Evolutionary conservation across 2,797 vertebrate species (phyloP), one percentile per base, ranked within the genome.

Genomic region (Hippocampus kuda): DNA sequence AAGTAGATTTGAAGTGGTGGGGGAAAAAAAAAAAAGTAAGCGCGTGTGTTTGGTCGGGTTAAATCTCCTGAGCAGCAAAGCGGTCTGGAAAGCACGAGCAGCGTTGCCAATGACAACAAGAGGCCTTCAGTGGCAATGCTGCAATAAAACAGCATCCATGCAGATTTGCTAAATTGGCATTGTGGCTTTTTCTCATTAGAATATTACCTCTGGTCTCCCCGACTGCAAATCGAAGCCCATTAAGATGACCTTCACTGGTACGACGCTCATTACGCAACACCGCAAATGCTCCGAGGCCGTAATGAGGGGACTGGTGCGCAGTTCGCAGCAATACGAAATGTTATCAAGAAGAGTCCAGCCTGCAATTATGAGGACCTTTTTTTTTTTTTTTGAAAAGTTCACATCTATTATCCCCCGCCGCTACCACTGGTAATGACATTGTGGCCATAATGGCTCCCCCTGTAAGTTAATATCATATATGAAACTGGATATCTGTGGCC

Each of bases 201-300:
- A 89, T 87, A 85, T 87, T 87, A 88, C 87, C 87, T 88, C 86
- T 89, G 88, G 87, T 86, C 88, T 85, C 83, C 81, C 80, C 16
- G 11, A 82, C 84, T 80, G 83, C 85, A 83, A 83, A 84, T 89
- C 88, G 83, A 90, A 88, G 85, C 85, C 86, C 83, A 90, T 91
- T 89, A 89, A 75, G 88, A 89, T 91, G 91, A 92, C 88, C 90
- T 92, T 92, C 90, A 88, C 84, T 87, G 82, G 71, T 79, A 74
- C 76, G 61, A 78, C 64, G 75, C 86, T 91, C 86, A 90, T 90
- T 89, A 89, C 83, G 84, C 79, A 85, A 86, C 68, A 75, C 83
- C 72, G 87, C 87, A 86, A 51, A 89, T 85, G 86, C 82, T 89
- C 86, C 87, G 80, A 71, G 83, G 81, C 81, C 72, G 54, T 91